A percentile compares a stretch with the other conserved stretches of the same genome.
Evolutionary conservation across 2,113 vertebrate genomes (phyloP).

Genomic region (Xiphophorus couchianus): DNA sequence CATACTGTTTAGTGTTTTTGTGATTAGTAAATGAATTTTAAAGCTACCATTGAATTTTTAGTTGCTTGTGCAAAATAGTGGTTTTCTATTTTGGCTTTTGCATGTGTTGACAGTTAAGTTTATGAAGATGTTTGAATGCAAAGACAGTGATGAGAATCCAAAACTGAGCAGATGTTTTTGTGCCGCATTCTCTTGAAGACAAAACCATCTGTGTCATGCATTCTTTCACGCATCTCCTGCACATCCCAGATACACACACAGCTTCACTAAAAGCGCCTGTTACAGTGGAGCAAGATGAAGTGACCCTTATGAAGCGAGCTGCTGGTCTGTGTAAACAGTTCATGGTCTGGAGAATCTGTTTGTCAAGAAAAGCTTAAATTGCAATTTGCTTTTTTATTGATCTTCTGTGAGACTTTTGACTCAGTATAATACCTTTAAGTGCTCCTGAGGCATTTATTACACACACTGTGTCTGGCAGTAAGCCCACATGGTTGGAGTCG

Average conservation of each 20-base stretch:
- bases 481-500: background rate
- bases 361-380: constrained; percentile 13
- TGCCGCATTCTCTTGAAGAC: constrained; percentile 10
- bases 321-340: constrained; percentile 14
- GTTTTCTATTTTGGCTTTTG: constrained; percentile 13
- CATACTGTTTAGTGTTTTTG: background rate
- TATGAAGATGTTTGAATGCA: constrained; percentile 34
- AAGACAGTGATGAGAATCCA: constrained; percentile 28
- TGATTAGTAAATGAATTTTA: constrained; percentile 9
- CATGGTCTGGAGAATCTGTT: constrained; percentile 14
- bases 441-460: background rate
- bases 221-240: constrained; percentile 41
- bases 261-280: constrained; percentile 14
- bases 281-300: constrained; percentile 3
- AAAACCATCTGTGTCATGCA: constrained; percentile 44
- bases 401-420: background rate
- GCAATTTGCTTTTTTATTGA: constrained; percentile 4
- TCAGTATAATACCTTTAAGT: background rate
- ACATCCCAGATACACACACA: constrained; percentile 1
- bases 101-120: constrained; percentile 30
- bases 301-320: constrained; percentile 14
- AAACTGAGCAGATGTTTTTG: constrained; percentile 52
- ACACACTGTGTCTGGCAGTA: background rate
- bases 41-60: background rate
- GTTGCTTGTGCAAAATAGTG: constrained; percentile 6